phyloP scores from a whole-genome alignment of 2,888 invertebrate genomes.

The Drosophila affinis region DNA sequence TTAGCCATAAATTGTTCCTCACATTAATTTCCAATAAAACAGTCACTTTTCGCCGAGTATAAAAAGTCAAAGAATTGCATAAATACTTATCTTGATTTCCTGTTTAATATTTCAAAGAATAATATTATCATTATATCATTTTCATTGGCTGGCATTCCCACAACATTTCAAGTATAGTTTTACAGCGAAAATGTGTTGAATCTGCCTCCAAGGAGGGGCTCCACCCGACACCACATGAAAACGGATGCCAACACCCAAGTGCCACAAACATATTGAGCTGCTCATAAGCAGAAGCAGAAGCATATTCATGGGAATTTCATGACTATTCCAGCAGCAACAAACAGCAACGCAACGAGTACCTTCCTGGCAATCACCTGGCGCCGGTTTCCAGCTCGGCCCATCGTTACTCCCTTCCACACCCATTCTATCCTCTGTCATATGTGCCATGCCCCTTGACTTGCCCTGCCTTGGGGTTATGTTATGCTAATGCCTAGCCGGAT shows the following conservation, averaged over 20 bases:
- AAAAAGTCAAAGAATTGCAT: background rate
- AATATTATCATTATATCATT: background rate
- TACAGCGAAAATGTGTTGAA: background rate
- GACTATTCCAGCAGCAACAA: constrained; percentile 34
- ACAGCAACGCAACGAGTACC: constrained; percentile 23
- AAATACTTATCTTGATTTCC: background rate
- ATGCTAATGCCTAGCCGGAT: constrained; percentile 67
- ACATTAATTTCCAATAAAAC: no score
- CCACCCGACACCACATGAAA: constrained; percentile 1
- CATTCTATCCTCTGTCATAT: background rate
- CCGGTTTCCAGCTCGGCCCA: constrained; percentile 42
- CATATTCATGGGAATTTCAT: constrained; percentile 30
- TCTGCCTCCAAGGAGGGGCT: constrained; percentile 1
- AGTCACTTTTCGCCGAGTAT: background rate
- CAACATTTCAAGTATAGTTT: background rate
- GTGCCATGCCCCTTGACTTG: no score
- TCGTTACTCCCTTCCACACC: constrained; percentile 9
- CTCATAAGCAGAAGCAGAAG: constrained; percentile 27
- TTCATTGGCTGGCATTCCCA: background rate
- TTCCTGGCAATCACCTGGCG: constrained; percentile 68
- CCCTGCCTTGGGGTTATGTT: constrained; percentile 57
- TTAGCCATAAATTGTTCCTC: no score
- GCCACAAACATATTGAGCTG: constrained; percentile 42
- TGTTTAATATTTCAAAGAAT: background rate
- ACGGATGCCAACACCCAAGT: constrained; percentile 25